Evolutionary conservation across 2,797 vertebrate species (phyloP), one percentile per base, ranked within the genome.

Genomic region (Mormyrops boulengeri): DNA sequence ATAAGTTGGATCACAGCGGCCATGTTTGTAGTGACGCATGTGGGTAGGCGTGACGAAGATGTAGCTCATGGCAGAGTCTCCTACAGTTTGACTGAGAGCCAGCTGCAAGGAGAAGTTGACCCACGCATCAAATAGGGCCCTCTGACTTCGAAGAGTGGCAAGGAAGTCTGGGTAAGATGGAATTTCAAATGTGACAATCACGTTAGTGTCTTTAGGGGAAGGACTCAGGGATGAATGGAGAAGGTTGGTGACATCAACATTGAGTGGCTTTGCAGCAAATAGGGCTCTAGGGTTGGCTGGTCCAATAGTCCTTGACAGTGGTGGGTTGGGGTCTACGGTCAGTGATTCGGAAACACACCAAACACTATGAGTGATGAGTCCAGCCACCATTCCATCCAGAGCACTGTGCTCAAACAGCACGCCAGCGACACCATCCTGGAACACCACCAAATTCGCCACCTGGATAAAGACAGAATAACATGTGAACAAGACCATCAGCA

Each of bases 1-100:
- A 91, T 97, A 97, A 7, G 96, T 97, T 5, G 96, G 96, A 93
- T 97, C 96, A 91, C 96, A 97, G 57, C 96, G 95, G 49, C 96
- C 96, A 50, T 97, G 96, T 92, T 96, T 96, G 90, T 94, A 96
- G 93, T 96, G 96, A 8, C 96, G 95, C 94, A 96, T 95, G 89
- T 97, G 96, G 49, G 96, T 96, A 0, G 96, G 96, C 11, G 96
- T 97, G 89, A 97, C 96, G 88, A 96, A 91, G 2, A 97, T 93
- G 87, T 95, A 93, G 77, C 80, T 91, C 88, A 89, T 87, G 88
- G 95, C 94, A 41, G 93, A 89, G 88, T 96, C 95, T 4, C 95
- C 95, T 86, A 96, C 91, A 73, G 93, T 95, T 88, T 96, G 95
- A 89, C 89, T 94, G 66, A 97, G 93, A 69, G 96, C 95, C 8